phyloP scores from a whole-genome alignment of 2,797 vertebrate species.

The Cuculus canorus region DNA sequence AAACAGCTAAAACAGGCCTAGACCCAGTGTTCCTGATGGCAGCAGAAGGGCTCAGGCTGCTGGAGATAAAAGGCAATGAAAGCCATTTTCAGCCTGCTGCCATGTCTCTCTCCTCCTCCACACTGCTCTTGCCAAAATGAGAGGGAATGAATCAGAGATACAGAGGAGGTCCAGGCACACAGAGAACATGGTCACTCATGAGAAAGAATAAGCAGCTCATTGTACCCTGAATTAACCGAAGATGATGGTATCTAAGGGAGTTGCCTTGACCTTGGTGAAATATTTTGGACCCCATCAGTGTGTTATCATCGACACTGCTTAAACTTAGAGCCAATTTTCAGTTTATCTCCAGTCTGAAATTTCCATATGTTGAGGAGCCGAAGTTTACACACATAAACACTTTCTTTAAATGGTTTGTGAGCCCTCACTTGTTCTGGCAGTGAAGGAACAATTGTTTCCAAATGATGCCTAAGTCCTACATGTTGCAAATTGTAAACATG shows the following conservation, averaged over 20 bases:
- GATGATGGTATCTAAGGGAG: neutral
- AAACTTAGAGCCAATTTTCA: neutral
- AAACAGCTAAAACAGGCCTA: neutral
- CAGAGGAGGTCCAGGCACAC: neutral
- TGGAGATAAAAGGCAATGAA: neutral
- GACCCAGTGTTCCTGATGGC: neutral
- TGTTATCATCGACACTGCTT: neutral
- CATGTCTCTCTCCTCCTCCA: neutral
- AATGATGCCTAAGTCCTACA: neutral
- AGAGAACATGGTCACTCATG: neutral
- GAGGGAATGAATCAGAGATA: neutral
- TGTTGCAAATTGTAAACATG: neutral
- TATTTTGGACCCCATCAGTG: neutral
- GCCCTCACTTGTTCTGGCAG: neutral
- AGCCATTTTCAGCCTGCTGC: neutral
- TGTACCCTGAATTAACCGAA: neutral
- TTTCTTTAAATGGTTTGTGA: constrained; percentile 2
- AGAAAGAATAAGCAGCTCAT: neutral
- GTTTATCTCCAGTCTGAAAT: constrained; percentile 19
- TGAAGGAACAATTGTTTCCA: neutral
- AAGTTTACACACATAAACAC: neutral
- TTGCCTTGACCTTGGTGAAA: neutral
- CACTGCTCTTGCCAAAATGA: neutral
- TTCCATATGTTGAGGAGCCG: neutral
- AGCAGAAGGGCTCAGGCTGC: neutral